Conservation (phyloP, 2,888 invertebrate species). For the Capitulum mitella region DNA sequence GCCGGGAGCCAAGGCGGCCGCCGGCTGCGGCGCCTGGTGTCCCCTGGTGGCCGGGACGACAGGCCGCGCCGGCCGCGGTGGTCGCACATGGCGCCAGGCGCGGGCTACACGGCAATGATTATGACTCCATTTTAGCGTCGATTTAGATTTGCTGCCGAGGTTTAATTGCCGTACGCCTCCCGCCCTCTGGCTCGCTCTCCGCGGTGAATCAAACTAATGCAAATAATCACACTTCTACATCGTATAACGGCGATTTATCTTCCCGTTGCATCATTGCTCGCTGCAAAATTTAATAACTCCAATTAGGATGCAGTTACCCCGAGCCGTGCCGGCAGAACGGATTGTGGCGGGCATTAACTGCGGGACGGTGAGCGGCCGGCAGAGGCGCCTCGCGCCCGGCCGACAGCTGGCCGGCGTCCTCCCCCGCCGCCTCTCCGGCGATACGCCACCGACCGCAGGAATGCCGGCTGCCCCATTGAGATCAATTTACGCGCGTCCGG, state of each 20-base stretch:
- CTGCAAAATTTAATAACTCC: conserved; percentile 23
- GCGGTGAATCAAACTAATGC: conserved; percentile 19
- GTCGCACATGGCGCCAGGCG: not conserved
- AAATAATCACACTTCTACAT: conserved; percentile 23
- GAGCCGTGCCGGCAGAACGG: not conserved
- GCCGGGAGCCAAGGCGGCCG: not conserved
- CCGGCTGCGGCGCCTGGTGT: not conserved
- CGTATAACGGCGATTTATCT: not conserved
- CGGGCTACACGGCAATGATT: not conserved
- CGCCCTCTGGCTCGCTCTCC: not conserved
- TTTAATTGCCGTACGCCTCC: not conserved
- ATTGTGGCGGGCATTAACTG: not conserved
- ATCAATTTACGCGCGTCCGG: not conserved
- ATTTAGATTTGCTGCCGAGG: not conserved
- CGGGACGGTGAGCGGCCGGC: not conserved
- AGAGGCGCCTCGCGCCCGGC: not conserved
- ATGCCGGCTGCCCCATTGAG: not conserved
- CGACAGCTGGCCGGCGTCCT: not conserved
- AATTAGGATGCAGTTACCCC: conserved; percentile 5
- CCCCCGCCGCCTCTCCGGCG: not conserved
- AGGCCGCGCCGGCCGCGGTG: not conserved
- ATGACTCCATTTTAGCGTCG: not conserved
- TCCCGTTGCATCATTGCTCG: conserved; percentile 6
- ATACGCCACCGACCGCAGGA: not conserved
- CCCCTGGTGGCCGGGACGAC: not conserved